phyloP scores from a whole-genome alignment of 1,140 invertebrate species.

The Acromyrmex heyeri region DNA sequence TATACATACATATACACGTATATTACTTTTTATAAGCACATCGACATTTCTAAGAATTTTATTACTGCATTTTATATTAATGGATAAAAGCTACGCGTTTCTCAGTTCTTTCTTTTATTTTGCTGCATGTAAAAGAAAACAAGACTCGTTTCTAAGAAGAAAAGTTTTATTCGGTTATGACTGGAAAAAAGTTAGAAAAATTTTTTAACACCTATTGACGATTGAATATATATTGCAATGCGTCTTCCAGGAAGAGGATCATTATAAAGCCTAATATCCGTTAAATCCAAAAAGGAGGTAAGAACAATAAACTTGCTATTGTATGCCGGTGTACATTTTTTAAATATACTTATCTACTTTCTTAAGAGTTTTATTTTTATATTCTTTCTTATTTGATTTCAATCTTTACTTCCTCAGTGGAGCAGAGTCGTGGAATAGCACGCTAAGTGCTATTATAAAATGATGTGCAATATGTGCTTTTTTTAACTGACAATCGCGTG shows the following conservation, averaged over 20 bases:
- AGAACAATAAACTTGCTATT: conserved; percentile 63
- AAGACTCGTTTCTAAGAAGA: neutral
- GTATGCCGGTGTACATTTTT: conserved; percentile 4
- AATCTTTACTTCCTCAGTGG: neutral
- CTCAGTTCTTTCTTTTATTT: conserved; percentile 71
- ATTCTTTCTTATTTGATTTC: conserved; percentile 1
- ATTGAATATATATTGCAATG: conserved; percentile 77
- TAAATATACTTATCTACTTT: conserved; percentile 5
- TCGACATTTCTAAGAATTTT: neutral
- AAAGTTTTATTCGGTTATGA: conserved; percentile 6
- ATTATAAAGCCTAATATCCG: conserved; percentile 61
- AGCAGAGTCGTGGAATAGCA: no score
- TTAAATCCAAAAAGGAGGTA: conserved; percentile 69
- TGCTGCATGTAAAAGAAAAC: conserved; percentile 28
- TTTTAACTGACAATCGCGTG: conserved; percentile 1
- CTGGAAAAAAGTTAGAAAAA: conserved; percentile 1
- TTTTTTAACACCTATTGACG: conserved; percentile 6
- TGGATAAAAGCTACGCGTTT: neutral
- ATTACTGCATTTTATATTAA: neutral
- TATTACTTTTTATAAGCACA: neutral
- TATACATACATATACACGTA: neutral
- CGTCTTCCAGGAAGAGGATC: conserved; percentile 68
- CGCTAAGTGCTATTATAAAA: no score
- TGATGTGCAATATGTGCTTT: no score
- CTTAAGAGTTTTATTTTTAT: neutral